These are phyloP conservation scores for Coregonus suidteri DNA, from an alignment of 2,797 vertebrate genomes.

Conservation along the genomic window DNA sequence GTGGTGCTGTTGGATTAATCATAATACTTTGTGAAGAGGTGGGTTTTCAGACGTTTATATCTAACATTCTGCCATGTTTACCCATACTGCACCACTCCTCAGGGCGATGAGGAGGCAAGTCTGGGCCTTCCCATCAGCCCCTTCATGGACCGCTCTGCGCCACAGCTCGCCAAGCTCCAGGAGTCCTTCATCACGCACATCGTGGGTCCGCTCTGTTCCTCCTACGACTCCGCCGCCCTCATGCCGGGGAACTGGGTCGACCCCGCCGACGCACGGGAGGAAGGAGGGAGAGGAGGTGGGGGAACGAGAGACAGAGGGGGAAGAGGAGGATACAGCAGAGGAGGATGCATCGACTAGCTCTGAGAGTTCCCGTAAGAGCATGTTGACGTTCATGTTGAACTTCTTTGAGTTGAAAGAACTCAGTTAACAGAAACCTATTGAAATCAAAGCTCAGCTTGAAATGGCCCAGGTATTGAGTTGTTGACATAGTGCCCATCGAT, in stretches of 20 bases:
- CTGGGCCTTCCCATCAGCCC: slow-evolving; percentile 96
- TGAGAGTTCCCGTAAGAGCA: slow-evolving; percentile 74
- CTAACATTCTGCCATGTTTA: not conserved
- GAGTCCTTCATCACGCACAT: slow-evolving; percentile 99
- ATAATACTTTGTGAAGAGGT: too few relatives aligned
- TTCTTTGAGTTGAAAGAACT: not conserved
- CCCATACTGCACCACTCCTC: slow-evolving; percentile 1
- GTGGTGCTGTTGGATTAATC: too few relatives aligned
- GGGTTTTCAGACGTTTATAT: not conserved
- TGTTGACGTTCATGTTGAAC: not conserved
- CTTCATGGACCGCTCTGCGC: slow-evolving; percentile 97
- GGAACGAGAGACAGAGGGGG: slow-evolving; percentile 52
- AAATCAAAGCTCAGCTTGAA: not conserved
- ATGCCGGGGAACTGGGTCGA: slow-evolving; percentile 95
- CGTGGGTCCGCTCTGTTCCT: slow-evolving; percentile 93
- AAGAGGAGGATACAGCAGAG: slow-evolving; percentile 35
- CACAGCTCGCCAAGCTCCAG: slow-evolving; percentile 94
- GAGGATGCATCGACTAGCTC: slow-evolving; percentile 83
- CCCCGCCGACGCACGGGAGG: slow-evolving; percentile 69
- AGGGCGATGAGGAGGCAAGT: slow-evolving; percentile 96
- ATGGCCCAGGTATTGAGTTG: not conserved
- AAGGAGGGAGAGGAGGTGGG: slow-evolving; percentile 60
- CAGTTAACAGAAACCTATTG: not conserved
- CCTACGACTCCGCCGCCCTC: slow-evolving; percentile 90
- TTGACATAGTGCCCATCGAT: not conserved